Percentiles rank a stretch among this genome's conserved stretches.
Conservation (phyloP, 2,113 vertebrate genomes). For the Sigmodon hispidus region DNA sequence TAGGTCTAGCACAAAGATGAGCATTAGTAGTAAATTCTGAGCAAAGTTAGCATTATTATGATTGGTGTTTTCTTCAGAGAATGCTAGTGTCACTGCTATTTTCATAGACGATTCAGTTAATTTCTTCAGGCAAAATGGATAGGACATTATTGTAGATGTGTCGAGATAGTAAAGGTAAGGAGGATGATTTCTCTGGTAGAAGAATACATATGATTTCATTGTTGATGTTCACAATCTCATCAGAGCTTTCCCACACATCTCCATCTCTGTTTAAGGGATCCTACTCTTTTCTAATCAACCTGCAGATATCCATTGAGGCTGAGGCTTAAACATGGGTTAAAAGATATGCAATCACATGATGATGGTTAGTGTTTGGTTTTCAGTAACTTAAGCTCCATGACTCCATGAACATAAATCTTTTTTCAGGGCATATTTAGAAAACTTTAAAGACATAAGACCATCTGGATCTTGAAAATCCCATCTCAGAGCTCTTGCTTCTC, state of each 20-base stretch:
- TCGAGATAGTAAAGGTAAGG: not conserved
- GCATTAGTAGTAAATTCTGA: no score
- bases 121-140: not conserved
- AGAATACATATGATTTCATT: not conserved
- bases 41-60: no score
- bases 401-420: not conserved
- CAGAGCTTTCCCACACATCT: not conserved
- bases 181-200: not conserved
- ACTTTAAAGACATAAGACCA: not conserved
- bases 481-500: not conserved
- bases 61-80: not conserved
- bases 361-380: not conserved
- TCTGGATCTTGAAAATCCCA: not conserved
- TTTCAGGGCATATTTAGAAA: not conserved
- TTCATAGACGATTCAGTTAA: not conserved
- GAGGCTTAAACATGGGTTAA: not conserved
- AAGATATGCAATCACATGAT: not conserved
- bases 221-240: not conserved
- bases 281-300: not conserved
- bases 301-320: not conserved
- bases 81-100: not conserved
- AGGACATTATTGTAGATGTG: not conserved
- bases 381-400: not conserved
- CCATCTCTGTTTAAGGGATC: not conserved
- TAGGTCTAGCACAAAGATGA: not conserved